Evolutionary conservation across 1,140 invertebrate genomes (phyloP), one percentile per base, ranked within the genome.

Genomic region (Brachionus rubens): DNA sequence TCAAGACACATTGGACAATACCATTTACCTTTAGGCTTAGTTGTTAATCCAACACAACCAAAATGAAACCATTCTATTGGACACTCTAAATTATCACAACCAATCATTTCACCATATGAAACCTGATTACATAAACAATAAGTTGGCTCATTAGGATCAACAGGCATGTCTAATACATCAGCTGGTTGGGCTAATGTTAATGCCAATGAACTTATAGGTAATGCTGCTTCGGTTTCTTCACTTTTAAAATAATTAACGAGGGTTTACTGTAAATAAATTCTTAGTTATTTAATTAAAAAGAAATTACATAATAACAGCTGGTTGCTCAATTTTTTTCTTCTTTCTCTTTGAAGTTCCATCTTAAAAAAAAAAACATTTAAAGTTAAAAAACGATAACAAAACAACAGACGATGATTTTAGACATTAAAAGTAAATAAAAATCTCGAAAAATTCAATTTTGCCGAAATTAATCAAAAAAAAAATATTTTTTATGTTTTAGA

Each of bases 1-100:
- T 81, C 83, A 70, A 78, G 80, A 79, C 84, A 85, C 33, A 80
- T 56, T 0, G 94, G 94, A 85, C 96, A 99, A 83, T 90, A 98
- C 95, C 96, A 99, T 86, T 96, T 96, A 9, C 96, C 96, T 86
- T 99, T 99, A 0, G 97, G 97, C 83, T 98, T 98, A 0, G 91
- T 91, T n/a, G 90, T 91, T 30, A 99, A 86, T 1, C 91, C 91
- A 28, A 99, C 96, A 86, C 97, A 99, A 0, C 92, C 93, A 86
- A 99, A 99, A 83, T 99, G 97, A 85, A 99, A 99, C 97, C 97
- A 99, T 85, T 99, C 96, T 79, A 98, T 97, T 3, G 94, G 93
- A 84, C 96, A 98, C 78, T 96, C 86, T 80, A 95, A 80, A 84
- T 99, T 98, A 86, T 99, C 97, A 85, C 97, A 99, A 33, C 95